phyloP scores from a whole-genome alignment of 30 jellyfish, hydroid and myxozoan species.

The Morbakka virulenta region DNA sequence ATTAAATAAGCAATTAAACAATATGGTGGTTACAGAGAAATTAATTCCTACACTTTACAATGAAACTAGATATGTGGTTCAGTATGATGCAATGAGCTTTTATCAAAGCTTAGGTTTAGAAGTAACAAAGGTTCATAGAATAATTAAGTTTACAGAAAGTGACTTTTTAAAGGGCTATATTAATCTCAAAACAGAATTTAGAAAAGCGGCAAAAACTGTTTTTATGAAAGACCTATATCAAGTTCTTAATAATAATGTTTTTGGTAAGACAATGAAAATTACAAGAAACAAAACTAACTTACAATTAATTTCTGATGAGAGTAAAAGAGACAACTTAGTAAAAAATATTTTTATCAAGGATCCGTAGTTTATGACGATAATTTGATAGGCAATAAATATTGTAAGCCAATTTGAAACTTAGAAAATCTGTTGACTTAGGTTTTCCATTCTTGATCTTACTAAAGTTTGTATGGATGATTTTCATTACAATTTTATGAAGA shows the following conservation, averaged over 20 bases:
- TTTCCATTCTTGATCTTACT: slow-evolving; percentile 53
- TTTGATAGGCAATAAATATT: slow-evolving; percentile 30
- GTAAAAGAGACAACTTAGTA: not conserved
- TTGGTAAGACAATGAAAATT: too few relatives aligned
- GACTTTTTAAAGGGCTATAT: slow-evolving; percentile 41
- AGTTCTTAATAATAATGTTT: slow-evolving; percentile 51
- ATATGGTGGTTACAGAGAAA: too few relatives aligned
- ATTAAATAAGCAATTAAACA: not conserved
- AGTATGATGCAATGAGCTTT: slow-evolving; percentile 26
- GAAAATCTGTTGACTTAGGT: slow-evolving; percentile 45
- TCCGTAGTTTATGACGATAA: slow-evolving; percentile 26
- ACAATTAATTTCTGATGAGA: slow-evolving; percentile 9
- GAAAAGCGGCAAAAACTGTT: slow-evolving; percentile 31
- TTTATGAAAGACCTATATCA: slow-evolving; percentile 58
- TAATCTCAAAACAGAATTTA: slow-evolving; percentile 36
- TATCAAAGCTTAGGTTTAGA: slow-evolving; percentile 23
- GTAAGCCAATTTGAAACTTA: slow-evolving; percentile 3
- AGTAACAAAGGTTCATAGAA: slow-evolving; percentile 44
- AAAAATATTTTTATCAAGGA: slow-evolving; percentile 25
- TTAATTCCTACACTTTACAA: slow-evolving; percentile 50
- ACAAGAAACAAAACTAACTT: slow-evolving; percentile 41
- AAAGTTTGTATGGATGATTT: slow-evolving; percentile 56
- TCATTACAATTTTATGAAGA: slow-evolving; percentile 44
- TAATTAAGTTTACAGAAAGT: slow-evolving; percentile 28
- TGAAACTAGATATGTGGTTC: slow-evolving; percentile 47